Evolutionary conservation across 2,797 vertebrate genomes (phyloP), one percentile per base, ranked within the genome.

Genomic region (Falco novaeseelandiae): DNA sequence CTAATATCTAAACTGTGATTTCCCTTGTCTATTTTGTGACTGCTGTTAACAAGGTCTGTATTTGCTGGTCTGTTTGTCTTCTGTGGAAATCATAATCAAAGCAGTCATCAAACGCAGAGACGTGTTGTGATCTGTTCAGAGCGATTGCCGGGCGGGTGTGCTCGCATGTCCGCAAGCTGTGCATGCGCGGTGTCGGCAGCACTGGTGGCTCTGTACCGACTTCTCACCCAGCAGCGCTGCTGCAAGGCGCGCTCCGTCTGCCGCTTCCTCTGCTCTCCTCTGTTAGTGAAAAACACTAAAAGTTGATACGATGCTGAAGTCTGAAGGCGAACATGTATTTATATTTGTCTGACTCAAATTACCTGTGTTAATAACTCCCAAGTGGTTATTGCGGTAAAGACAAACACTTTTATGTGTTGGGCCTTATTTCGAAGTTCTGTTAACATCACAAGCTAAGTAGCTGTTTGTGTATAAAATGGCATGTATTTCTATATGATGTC

Each of bases 51-150:
- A n/a, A 69, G 69, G 79, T 77, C 42, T 3, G 21, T 83, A 42
- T 95, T 82, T 95, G 74, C 73, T 19, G 46, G 32, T 80, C 48
- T 94, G 2, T 96, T 95, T 96, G 78, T 44, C 79, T 66, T 83
- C 95, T 65, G 48, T 83, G 78, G 90, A 59, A 92, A 85, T 89
- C 0, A 0, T 21, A 34, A 85, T 69, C 38, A 29, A 44, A 61
- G 8, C 63, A 27, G 52, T 9, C 57, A 14, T 88, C 72, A 23
- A 8, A 21, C 2, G 11, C 5, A 2, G 74, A 27, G 63, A 32
- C 1, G 3, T 21, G 51, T 20, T 4, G 3, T 17, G 57, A 30
- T 52, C 25, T 22, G 83, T 22, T 26, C 3, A 30, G 61, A 3
- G 14, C 2, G 38, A 16, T 17, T 4, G 1, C 15, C 2, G 2